Evolutionary conservation across 2,888 invertebrate genomes (phyloP).

Genomic region (Malthinus seriepunctatus): DNA sequence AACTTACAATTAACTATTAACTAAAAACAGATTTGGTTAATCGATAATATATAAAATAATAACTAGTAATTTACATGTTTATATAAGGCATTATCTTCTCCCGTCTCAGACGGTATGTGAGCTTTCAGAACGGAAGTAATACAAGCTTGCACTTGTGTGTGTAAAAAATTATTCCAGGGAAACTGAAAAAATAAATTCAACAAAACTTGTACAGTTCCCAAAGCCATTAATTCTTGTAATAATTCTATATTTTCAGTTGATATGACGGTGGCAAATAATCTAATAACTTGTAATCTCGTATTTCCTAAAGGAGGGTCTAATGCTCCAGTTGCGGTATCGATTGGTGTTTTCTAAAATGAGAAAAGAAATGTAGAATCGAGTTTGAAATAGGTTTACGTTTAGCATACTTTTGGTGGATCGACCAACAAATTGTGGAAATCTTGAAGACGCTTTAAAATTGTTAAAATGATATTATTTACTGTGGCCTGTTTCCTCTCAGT

Average conservation of each 20-base stretch:
- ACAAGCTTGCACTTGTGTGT: slow-evolving; percentile 84
- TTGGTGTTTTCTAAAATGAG: slow-evolving; percentile 61
- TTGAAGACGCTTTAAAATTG: slow-evolving; percentile 68
- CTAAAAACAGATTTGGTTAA: slow-evolving; percentile 41
- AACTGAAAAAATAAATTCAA: slow-evolving; percentile 89
- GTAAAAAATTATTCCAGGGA: slow-evolving; percentile 94
- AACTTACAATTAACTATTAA: slow-evolving; percentile 73
- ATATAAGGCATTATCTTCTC: slow-evolving; percentile 57
- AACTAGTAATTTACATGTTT: slow-evolving; percentile 55
- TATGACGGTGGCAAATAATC: slow-evolving; percentile 76
- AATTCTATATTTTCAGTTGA: slow-evolving; percentile 73
- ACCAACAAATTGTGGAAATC: slow-evolving; percentile 70
- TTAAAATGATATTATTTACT: slow-evolving; percentile 64
- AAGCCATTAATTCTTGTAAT: slow-evolving; percentile 63
- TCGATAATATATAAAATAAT: background rate
- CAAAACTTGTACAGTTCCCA: slow-evolving; percentile 64
- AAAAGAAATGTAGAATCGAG: too few species aligned
- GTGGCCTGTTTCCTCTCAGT: slow-evolving; percentile 63
- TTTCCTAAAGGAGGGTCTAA: slow-evolving; percentile 78
- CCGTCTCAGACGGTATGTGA: slow-evolving; percentile 40
- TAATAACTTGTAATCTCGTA: slow-evolving; percentile 78
- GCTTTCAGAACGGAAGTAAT: slow-evolving; percentile 69
- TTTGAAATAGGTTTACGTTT: background rate
- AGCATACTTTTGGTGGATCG: slow-evolving; percentile 70
- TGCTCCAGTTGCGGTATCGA: slow-evolving; percentile 71